Base-by-base conservation (phyloP, 1,140 invertebrate species). In the Aleiodes sp. region DNA sequence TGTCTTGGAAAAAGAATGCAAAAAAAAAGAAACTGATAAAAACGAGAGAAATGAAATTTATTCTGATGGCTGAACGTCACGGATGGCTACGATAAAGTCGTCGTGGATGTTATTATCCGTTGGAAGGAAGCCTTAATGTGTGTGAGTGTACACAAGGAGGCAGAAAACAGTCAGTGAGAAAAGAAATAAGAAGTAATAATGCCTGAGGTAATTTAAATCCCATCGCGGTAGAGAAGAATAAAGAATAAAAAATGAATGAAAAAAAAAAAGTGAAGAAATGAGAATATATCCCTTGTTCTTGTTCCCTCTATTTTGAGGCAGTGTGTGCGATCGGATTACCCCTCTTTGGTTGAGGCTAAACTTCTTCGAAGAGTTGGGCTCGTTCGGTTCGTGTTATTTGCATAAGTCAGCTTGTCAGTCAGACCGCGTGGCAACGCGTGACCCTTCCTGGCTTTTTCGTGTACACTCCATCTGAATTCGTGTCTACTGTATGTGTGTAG, bases 371-470 rank as follows among this genome's bases (percentile, higher is more conserved):
- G 57, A 60, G 57, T 37, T 39, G 66, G 26, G 19, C 46, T 52
- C 46, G 59, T 14, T 29, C 6, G 41, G 4, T 33, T 35, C 60
- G 24, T 26, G 62, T 66, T 84, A 85, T 85, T 85, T 85, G 84
- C 84, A 85, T 85, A 85, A 86, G 83, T 86, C 83, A 85, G 83
- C 76, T 84, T 84, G 83, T 85, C 84, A 85, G 83, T 86, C 84
- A 84, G 80, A 77, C 78, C 76, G 79, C 77, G 74, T 84, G 83
- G 82, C 84, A 84, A 84, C 78, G 75, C 78, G 74, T 80, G 82
- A 84, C 82, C 82, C 80, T 71, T 75, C 78, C 78, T 78, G 79
- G 76, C 73, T 77, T 79, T 78, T 74, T 73, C 75, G 70, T 75
- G 75, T 77, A 78, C 74, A 78, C 71, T 59, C 57, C 12, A 52